These are phyloP conservation scores for Semnornis frantzii DNA, from an alignment of 2,113 vertebrate species.

Conservation along the genomic window DNA sequence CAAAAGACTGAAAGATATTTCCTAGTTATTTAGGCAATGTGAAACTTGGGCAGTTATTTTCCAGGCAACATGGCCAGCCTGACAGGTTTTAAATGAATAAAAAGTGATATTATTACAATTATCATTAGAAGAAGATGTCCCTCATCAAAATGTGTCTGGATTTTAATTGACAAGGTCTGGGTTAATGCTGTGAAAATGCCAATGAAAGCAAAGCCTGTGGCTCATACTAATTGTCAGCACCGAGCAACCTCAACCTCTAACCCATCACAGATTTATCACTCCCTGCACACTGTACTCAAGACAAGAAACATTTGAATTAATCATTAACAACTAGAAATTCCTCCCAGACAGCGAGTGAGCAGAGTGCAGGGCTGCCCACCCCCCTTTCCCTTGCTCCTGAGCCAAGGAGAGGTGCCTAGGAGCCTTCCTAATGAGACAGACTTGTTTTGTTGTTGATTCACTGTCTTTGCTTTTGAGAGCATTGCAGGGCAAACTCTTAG, in stretches of 20 bases:
- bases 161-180: slow-evolving; percentile 70
- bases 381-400: background rate
- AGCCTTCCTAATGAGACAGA: background rate
- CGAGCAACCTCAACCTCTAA: slow-evolving; percentile 64
- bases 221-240: slow-evolving; percentile 69
- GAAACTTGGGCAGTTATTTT: slow-evolving; percentile 43
- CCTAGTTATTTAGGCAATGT: slow-evolving; percentile 22
- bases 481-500: background rate
- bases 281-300: slow-evolving; percentile 32
- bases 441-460: background rate
- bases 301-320: slow-evolving; percentile 53
- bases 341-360: slow-evolving; percentile 9
- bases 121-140: slow-evolving; percentile 56
- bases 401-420: background rate
- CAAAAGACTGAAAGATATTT: slow-evolving; percentile 24
- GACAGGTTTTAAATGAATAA: slow-evolving; percentile 60
- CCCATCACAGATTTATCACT: slow-evolving; percentile 68
- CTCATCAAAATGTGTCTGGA: slow-evolving; percentile 57
- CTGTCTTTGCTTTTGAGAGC: background rate
- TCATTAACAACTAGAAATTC: slow-evolving; percentile 51
- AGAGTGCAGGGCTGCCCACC: background rate
- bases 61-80: slow-evolving; percentile 25
- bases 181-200: slow-evolving; percentile 67
- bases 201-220: slow-evolving; percentile 65
- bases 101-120: slow-evolving; percentile 63